Evolutionary conservation across 2,113 vertebrate species (phyloP).

Genomic region (Hoplias malabaricus): DNA sequence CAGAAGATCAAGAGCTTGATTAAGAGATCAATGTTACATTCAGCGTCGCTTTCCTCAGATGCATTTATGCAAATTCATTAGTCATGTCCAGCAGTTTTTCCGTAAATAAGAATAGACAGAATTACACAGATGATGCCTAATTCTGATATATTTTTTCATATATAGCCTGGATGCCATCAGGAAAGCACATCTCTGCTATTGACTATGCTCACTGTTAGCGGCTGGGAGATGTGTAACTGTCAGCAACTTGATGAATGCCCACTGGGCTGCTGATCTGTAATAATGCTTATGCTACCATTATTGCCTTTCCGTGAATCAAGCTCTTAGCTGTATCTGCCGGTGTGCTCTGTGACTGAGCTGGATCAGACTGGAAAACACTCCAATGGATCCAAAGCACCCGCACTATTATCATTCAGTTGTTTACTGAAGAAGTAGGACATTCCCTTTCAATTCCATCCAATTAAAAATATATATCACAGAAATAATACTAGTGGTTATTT

Average conservation of each 20-base stretch:
- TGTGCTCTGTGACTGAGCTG: slow-evolving; percentile 4
- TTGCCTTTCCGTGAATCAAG: slow-evolving; percentile 24
- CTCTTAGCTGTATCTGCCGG: not conserved
- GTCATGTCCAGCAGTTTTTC: not conserved
- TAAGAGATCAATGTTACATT: not conserved
- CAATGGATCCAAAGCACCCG: slow-evolving; percentile 9
- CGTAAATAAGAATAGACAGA: not conserved
- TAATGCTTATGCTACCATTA: slow-evolving; percentile 36
- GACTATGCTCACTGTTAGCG: slow-evolving; percentile 13
- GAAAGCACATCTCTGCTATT: not conserved
- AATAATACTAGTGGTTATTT: not conserved
- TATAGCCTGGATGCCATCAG: not conserved
- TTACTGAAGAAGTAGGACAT: not conserved
- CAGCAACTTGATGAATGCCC: slow-evolving; percentile 26
- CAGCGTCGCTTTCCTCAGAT: not conserved
- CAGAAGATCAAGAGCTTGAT: slow-evolving; percentile 13
- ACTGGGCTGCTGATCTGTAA: slow-evolving; percentile 31
- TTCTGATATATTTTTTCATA: not conserved
- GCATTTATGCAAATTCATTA: not conserved
- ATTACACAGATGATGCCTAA: not conserved
- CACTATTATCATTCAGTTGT: not conserved
- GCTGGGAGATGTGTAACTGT: slow-evolving; percentile 12
- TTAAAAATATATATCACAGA: too few relatives aligned
- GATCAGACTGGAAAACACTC: slow-evolving; percentile 18
- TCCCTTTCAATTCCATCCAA: not conserved